phyloP scores from a whole-genome alignment of 2,888 invertebrate species.

The Barypeithes pellucidus region DNA sequence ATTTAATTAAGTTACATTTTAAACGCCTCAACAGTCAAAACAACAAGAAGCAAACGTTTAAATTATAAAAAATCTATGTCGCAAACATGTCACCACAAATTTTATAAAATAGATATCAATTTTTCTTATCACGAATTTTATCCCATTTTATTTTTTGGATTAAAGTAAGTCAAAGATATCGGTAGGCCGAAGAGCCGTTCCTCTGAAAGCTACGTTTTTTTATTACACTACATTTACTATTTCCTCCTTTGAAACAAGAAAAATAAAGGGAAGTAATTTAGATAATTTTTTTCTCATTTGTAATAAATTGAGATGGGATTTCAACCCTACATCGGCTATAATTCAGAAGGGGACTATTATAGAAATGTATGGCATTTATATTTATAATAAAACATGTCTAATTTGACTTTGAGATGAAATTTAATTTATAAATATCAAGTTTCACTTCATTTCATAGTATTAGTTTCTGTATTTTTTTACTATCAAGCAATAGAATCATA shows the following conservation, averaged over 20 bases:
- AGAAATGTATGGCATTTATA: too few species aligned
- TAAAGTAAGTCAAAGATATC: neutral
- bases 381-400: too few species aligned
- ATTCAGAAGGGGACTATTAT: neutral
- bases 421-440: too few species aligned
- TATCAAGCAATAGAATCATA: too few species aligned
- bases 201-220: neutral
- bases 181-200: neutral
- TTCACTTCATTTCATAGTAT: too few species aligned
- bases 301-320: neutral
- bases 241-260: neutral
- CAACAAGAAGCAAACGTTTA: too few species aligned
- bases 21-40: too few species aligned
- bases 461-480: too few species aligned
- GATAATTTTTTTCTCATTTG: conserved; percentile 5
- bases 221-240: conserved; percentile 4
- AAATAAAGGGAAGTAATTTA: conserved; percentile 7
- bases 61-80: too few species aligned
- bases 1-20: too few species aligned
- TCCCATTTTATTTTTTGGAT: conserved; percentile 10
- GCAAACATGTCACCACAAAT: too few species aligned
- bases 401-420: too few species aligned
- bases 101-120: neutral
- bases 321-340: neutral
- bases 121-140: neutral